Conservation (phyloP, 2,113 vertebrate species). For the Merops nubicus region DNA sequence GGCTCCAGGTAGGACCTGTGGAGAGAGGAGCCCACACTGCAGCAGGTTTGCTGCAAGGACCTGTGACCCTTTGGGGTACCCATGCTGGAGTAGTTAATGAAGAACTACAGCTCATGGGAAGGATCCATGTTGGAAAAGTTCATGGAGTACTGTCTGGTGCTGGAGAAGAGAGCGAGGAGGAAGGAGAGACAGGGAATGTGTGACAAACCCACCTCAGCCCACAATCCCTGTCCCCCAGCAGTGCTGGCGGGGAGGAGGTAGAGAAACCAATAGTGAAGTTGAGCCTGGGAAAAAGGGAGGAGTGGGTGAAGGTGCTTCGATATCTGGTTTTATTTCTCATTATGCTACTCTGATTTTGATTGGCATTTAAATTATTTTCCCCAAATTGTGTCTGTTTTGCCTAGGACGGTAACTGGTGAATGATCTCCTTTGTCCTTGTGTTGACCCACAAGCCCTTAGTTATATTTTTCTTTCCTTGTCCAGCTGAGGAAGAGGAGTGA, state of each 20-base stretch:
- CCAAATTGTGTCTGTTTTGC: background rate
- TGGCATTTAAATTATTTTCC: background rate
- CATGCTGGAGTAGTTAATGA: background rate
- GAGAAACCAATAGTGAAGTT: background rate
- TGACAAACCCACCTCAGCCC: background rate
- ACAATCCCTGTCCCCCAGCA: no score
- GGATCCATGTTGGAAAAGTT: background rate
- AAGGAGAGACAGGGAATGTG: no score
- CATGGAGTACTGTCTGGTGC: background rate
- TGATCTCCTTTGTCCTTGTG: background rate
- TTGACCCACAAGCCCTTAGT: fast-evolving
- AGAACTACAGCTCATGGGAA: background rate
- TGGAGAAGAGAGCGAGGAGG: no score
- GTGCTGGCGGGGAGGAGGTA: fast-evolving
- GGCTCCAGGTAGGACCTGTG: no score
- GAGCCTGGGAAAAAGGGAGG: background rate
- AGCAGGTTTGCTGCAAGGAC: background rate
- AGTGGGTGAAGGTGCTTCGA: no score
- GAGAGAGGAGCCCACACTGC: background rate
- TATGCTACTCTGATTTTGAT: background rate
- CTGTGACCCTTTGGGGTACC: background rate
- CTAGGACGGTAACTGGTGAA: fast-evolving
- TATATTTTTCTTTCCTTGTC: background rate
- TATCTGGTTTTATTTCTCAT: background rate
- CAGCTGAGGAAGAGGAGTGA: background rate